Base-by-base conservation (phyloP, 2,113 vertebrate genomes). In the Hystrix cristata region DNA sequence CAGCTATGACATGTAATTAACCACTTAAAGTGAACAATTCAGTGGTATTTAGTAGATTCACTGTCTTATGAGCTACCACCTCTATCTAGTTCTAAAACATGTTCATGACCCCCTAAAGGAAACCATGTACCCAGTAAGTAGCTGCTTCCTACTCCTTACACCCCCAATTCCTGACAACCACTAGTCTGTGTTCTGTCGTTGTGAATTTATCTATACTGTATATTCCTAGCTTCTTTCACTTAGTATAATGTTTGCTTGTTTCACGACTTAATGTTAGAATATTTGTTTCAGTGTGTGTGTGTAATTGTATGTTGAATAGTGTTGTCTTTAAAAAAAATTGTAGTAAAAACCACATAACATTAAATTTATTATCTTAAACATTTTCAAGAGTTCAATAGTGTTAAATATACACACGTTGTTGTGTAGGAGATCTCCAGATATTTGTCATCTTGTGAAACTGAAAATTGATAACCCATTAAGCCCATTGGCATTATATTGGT, bases 21-120 rank as follows among this genome's bases (percentile, higher is more conserved):
- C 18, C 51, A 82, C 78, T 95, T 89, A 69, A 69, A 83, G 23
- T 31, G 43, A 94, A 81, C n/a, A 72, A 31, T 31, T 96, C 21
- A 83, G 48, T 91, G 51, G 34, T 78, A 78, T 83, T 96, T 87
- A 74, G 78, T 91, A 80, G 51, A 92, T 76, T 62, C 60, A 59
- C 55, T 81, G 10, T 78, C 34, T 34, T 78, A 15, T 46, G 3
- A 78, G 18, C 18, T 76, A 18, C 19, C 65, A 27, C 34, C 64
- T 71, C 64, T 87, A 10, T 21, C 64, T 69, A 18, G 60, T 71
- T 87, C 29, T 51, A 29, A 51, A 85, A 65, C 29, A 67, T 85
- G 31, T 85, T 65, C 21, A 27, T 71, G 48, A 53, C 12, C 31
- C 29, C 29, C 57, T 7, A 29, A 72, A 84, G 67, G 34, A 93